These are phyloP conservation scores for Siphamia tubifer DNA, from an alignment of 2,113 vertebrate species.

Conservation along the genomic window DNA sequence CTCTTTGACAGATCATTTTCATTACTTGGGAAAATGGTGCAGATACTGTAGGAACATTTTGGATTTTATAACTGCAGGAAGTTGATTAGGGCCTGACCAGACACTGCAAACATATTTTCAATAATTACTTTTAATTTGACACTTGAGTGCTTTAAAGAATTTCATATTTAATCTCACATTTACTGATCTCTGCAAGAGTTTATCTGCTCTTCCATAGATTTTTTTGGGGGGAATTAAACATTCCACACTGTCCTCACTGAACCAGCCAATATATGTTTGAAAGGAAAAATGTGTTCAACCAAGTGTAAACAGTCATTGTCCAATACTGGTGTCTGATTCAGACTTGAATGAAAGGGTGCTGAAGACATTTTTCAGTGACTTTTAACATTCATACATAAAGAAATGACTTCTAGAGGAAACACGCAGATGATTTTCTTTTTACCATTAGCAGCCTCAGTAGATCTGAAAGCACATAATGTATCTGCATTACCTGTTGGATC, in stretches of 20 bases:
- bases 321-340: background rate
- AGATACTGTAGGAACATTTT: background rate
- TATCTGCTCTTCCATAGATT: too few relatives aligned
- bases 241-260: too few relatives aligned
- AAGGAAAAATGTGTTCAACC: background rate
- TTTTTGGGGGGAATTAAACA: too few relatives aligned
- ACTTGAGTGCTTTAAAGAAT: background rate
- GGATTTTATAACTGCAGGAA: background rate
- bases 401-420: background rate
- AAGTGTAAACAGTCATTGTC: background rate
- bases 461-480: background rate
- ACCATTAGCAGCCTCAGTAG: background rate
- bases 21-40: background rate
- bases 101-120: too few relatives aligned
- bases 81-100: background rate
- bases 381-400: background rate
- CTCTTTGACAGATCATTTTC: constrained; percentile 21
- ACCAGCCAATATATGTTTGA: too few relatives aligned
- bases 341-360: background rate
- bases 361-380: background rate
- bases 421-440: background rate
- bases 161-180: background rate
- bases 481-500: background rate
- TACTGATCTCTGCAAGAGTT: background rate
- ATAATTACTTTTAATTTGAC: background rate